A percentile compares a stretch with the other conserved stretches of the same genome.
phyloP scores from a whole-genome alignment of 2,113 vertebrate species.

The Apteryx owenii region DNA sequence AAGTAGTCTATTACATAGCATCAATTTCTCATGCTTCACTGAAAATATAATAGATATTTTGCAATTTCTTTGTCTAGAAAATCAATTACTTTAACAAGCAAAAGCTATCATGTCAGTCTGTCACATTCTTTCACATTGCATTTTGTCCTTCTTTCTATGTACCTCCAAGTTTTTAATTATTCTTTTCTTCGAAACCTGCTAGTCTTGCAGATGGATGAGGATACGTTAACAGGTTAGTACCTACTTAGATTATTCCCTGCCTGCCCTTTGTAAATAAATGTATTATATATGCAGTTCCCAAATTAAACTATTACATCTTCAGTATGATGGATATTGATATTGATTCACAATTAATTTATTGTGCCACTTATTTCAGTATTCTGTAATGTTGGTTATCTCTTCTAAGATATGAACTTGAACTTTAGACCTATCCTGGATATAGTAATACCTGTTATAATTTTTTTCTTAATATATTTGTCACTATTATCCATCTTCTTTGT shows the following conservation, averaged over 20 bases:
- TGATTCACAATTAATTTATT: background rate
- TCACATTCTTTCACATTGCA: background rate
- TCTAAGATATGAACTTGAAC: background rate
- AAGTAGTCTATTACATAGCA: background rate
- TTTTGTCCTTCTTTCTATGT: background rate
- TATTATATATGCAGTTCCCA: background rate
- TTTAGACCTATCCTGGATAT: background rate
- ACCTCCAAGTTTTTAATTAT: background rate
- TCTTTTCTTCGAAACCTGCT: background rate
- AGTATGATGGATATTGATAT: background rate
- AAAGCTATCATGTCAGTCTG: background rate
- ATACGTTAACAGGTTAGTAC: background rate
- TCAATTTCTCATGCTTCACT: background rate
- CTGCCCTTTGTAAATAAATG: background rate
- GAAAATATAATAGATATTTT: background rate
- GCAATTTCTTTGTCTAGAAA: slow-evolving; percentile 8
- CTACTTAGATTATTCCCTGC: background rate
- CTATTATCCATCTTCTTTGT: background rate
- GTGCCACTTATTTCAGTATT: background rate
- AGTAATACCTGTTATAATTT: background rate
- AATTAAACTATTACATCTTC: background rate
- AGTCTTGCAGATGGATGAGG: background rate
- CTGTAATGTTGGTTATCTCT: background rate
- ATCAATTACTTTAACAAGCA: slow-evolving; percentile 1
- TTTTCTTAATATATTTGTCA: background rate